Percentiles rank a stretch among this genome's conserved stretches.
These are phyloP conservation scores for Aporophyla lueneburgensis DNA, from an alignment of 2,888 invertebrate species.

Conservation along the genomic window DNA sequence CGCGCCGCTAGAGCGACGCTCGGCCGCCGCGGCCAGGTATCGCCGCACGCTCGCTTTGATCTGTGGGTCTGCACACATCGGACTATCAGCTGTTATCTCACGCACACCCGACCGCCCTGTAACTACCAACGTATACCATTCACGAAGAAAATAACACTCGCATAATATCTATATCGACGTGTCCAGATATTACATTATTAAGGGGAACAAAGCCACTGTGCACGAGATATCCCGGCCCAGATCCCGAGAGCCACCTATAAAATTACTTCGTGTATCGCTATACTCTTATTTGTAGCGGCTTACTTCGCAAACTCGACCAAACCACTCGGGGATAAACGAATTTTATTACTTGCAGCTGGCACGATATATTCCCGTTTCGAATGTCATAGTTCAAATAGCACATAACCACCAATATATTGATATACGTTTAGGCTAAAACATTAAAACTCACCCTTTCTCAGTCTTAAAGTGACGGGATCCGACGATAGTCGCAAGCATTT, in stretches of 20 bases:
- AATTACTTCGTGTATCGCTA: conserved; percentile 80
- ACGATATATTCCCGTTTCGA: conserved; percentile 66
- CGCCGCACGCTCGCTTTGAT: conserved; percentile 95
- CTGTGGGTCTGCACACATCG: conserved; percentile 93
- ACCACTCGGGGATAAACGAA: conserved; percentile 82
- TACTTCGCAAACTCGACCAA: conserved; percentile 80
- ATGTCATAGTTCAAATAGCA: conserved; percentile 74
- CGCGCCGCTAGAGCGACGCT: conserved; percentile 80
- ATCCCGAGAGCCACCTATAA: conserved; percentile 84
- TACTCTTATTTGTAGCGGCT: conserved; percentile 82
- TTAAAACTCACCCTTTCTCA: conserved; percentile 95
- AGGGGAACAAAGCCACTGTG: conserved; percentile 79
- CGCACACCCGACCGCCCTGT: conserved; percentile 59
- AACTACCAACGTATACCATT: conserved; percentile 52
- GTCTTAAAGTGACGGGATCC: conserved; percentile 97
- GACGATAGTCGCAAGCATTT: conserved; percentile 98
- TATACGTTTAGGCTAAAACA: conserved; percentile 67
- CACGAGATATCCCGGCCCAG: conserved; percentile 75
- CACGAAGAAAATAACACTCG: conserved; percentile 47
- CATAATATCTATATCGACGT: conserved; percentile 43
- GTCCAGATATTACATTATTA: conserved; percentile 77
- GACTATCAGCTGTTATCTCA: conserved; percentile 63
- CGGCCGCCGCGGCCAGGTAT: conserved; percentile 92
- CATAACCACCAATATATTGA: conserved; percentile 55
- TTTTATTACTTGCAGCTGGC: conserved; percentile 82